These are phyloP conservation scores for Euzetes globulus DNA, from an alignment of 2,888 invertebrate species.

Conservation along the genomic window DNA sequence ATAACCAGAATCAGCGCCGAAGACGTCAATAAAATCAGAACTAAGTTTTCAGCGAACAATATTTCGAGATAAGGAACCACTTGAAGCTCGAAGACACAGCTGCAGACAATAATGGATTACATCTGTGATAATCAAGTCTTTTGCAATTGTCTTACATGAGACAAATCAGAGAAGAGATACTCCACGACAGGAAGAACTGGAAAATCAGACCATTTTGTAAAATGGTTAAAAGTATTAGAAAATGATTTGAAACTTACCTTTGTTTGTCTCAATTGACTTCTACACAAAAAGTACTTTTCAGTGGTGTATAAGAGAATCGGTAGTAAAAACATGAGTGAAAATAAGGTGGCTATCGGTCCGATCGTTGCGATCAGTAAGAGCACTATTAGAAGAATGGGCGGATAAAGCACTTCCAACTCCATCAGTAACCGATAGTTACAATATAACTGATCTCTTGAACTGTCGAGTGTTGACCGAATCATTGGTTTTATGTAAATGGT, in stretches of 20 bases:
- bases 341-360: not conserved
- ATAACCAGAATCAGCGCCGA: constrained; percentile 11
- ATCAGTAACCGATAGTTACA: not conserved
- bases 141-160: not conserved
- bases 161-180: not conserved
- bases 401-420: not conserved
- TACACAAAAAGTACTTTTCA: not conserved
- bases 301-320: not conserved
- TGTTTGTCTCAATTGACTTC: not conserved
- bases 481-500: too few relatives aligned
- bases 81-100: constrained; percentile 45
- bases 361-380: not conserved
- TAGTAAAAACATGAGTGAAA: not conserved
- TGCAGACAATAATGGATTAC: too few relatives aligned
- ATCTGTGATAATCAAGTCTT: not conserved
- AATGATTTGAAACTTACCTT: not conserved
- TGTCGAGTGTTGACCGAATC: not conserved
- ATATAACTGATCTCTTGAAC: not conserved
- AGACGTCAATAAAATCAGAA: constrained; percentile 52
- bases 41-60: constrained; percentile 58
- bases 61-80: constrained; percentile 67
- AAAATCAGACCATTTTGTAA: not conserved
- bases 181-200: constrained; percentile 9
- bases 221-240: not conserved
- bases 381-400: not conserved